Percentiles rank a stretch among this genome's conserved stretches.
Conservation (phyloP, 1,140 invertebrate genomes). For the Muscidifurax raptorellus region DNA sequence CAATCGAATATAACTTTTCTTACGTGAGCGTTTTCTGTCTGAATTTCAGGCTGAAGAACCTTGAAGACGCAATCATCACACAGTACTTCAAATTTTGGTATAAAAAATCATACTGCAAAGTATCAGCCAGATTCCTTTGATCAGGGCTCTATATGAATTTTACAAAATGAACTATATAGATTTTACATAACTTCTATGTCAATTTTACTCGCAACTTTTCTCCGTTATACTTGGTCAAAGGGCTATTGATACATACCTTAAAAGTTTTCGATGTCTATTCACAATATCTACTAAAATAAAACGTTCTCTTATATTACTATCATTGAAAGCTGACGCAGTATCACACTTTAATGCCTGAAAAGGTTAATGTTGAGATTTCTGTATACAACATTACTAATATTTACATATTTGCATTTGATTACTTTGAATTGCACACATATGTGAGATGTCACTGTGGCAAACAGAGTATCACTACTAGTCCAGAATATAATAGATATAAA, state of each 20-base stretch:
- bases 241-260: background rate
- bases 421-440: background rate
- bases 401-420: background rate
- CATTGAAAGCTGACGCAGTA: background rate
- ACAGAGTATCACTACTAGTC: background rate
- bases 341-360: background rate
- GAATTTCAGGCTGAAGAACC: too few relatives aligned
- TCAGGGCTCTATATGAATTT: too few relatives aligned
- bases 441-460: background rate
- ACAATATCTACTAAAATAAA: background rate
- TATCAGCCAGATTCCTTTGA: too few relatives aligned
- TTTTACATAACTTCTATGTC: too few relatives aligned
- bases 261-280: background rate
- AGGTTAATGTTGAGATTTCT: background rate
- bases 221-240: background rate
- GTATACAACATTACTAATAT: too few relatives aligned
- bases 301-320: background rate
- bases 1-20: too few relatives aligned
- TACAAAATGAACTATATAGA: too few relatives aligned
- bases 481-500: background rate
- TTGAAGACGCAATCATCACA: too few relatives aligned
- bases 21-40: too few relatives aligned
- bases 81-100: too few relatives aligned
- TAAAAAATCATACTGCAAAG: too few relatives aligned
- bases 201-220: too few relatives aligned